These are phyloP conservation scores for Pristiophorus japonicus DNA, from an alignment of 2,113 vertebrate genomes.

Conservation along the genomic window DNA sequence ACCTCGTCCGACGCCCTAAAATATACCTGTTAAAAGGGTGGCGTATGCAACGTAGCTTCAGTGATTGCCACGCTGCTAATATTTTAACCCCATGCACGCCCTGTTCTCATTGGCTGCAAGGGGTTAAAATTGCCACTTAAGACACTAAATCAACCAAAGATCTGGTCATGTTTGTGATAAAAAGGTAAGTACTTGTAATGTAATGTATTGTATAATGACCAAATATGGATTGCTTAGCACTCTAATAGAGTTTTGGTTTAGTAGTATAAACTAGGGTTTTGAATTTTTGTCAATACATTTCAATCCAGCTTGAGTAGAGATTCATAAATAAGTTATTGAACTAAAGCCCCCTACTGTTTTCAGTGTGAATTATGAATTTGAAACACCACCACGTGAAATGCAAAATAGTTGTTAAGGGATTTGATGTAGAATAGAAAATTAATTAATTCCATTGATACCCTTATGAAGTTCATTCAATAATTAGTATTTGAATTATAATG, in stretches of 20 bases:
- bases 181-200: neutral
- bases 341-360: neutral
- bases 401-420: neutral
- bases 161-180: neutral
- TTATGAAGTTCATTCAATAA: neutral
- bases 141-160: neutral
- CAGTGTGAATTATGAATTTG: neutral
- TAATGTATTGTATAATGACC: neutral
- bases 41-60: too few relatives aligned
- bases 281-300: neutral
- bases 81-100: neutral
- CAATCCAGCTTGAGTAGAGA: neutral
- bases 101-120: neutral
- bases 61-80: neutral
- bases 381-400: neutral
- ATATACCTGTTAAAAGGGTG: neutral
- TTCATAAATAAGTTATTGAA: constrained; percentile 16
- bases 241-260: neutral
- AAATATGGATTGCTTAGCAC: neutral
- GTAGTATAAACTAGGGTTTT: neutral
- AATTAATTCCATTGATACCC: neutral
- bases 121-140: neutral
- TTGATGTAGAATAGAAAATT: neutral
- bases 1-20: neutral
- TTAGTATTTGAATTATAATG: neutral